A percentile compares a stretch with the other conserved stretches of the same genome.
phyloP scores from a whole-genome alignment of 2,888 invertebrate genomes.

The Fissipunctia ypsillon region DNA sequence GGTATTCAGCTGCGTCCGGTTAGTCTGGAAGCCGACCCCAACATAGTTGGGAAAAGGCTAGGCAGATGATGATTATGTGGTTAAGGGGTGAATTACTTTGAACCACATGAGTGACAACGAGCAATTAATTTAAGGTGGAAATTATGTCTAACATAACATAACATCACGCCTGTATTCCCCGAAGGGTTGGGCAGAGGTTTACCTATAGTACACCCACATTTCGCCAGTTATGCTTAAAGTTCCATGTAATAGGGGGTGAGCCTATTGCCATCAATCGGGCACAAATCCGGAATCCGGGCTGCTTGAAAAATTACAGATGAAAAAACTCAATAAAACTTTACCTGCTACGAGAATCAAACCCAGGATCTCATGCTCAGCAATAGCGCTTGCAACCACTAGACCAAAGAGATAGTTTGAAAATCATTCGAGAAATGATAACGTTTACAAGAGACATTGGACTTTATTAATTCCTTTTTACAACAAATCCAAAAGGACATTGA shows the following conservation, averaged over 20 bases:
- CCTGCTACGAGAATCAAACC: neutral
- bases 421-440: neutral
- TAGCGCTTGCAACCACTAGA: neutral
- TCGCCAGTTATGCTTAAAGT: neutral
- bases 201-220: neutral
- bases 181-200: neutral
- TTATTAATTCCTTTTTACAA: neutral
- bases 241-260: neutral
- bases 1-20: too few species aligned
- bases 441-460: neutral
- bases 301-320: neutral
- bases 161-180: too few species aligned
- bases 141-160: neutral
- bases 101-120: neutral
- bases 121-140: neutral
- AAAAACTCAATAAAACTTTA: neutral
- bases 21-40: too few species aligned
- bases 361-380: neutral
- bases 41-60: too few species aligned
- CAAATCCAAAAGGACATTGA: too few species aligned
- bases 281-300: neutral
- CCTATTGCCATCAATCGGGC: too few species aligned
- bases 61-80: too few species aligned
- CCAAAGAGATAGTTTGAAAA: neutral
- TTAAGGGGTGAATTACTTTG: slow-evolving; percentile 12